Percentiles rank a stretch among this genome's conserved stretches.
Evolutionary conservation across 2,888 invertebrate genomes (phyloP).

Genomic region (Hartigia nigra): DNA sequence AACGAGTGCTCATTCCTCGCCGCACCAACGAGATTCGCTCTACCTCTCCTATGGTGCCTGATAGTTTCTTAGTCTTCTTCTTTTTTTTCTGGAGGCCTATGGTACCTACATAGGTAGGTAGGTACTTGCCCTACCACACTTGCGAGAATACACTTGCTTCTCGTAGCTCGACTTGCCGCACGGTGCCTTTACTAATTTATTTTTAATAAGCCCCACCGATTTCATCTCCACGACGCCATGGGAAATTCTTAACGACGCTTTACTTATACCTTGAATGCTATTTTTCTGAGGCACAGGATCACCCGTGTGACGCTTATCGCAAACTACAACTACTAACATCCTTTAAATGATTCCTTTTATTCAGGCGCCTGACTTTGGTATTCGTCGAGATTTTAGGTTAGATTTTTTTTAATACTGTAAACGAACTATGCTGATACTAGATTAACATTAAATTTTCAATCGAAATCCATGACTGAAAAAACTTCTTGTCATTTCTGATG

Average conservation of each 20-base stretch:
- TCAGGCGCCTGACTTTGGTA: neutral
- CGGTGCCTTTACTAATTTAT: constrained; percentile 35
- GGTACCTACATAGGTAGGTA: neutral
- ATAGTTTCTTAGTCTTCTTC: constrained; percentile 22
- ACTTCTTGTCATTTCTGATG: neutral
- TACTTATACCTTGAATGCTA: constrained; percentile 13
- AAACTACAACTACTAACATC: neutral
- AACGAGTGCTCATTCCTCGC: constrained; percentile 23
- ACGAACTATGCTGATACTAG: neutral
- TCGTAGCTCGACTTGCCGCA: neutral
- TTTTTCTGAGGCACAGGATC: neutral
- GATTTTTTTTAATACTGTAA: neutral
- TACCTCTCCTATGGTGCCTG: neutral
- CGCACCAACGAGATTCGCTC: constrained; percentile 8
- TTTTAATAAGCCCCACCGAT: constrained; percentile 38
- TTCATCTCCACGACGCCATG: constrained; percentile 33
- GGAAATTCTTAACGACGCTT: constrained; percentile 39
- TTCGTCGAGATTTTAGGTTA: neutral
- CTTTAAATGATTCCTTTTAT: neutral
- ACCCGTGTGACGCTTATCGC: neutral
- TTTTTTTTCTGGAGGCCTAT: constrained; percentile 16
- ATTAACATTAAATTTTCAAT: neutral
- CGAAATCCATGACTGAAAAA: neutral
- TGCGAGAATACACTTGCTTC: neutral
- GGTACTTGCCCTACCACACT: neutral